Conservation (phyloP, 2,113 vertebrate genomes). For the Hiodon alosoides region DNA sequence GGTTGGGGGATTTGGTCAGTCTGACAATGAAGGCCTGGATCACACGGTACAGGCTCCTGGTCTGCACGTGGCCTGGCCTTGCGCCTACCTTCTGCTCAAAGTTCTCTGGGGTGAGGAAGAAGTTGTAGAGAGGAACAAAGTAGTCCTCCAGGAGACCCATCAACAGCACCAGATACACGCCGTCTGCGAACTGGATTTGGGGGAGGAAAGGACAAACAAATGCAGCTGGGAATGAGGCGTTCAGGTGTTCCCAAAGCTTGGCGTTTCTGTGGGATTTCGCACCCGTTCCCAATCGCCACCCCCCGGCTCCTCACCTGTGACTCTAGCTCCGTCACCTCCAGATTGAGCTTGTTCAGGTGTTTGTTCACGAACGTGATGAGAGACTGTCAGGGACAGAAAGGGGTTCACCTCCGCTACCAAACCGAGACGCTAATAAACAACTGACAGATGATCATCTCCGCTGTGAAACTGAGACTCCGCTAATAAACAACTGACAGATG, state of each 20-base stretch:
- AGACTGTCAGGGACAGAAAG: constrained; percentile 54
- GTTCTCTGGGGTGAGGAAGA: constrained; percentile 89
- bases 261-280: no score
- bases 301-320: constrained; percentile 65
- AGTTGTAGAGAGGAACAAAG: constrained; percentile 90
- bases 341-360: constrained; percentile 78
- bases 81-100: constrained; percentile 86
- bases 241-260: no score
- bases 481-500: no score
- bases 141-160: constrained; percentile 93
- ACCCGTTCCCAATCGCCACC: neutral
- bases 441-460: no score
- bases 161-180: constrained; percentile 88
- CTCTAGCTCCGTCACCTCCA: constrained; percentile 80
- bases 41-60: no score
- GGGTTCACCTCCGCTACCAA: neutral
- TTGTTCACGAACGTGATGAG: constrained; percentile 84
- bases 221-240: no score
- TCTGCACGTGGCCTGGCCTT: no score
- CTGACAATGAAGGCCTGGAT: no score
- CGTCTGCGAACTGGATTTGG: constrained; percentile 83
- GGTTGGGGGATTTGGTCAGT: no score
- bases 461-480: no score
- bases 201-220: no score
- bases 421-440: no score